Conservation (phyloP, 2,113 vertebrate genomes). For the Girardinichthys multiradiatus region DNA sequence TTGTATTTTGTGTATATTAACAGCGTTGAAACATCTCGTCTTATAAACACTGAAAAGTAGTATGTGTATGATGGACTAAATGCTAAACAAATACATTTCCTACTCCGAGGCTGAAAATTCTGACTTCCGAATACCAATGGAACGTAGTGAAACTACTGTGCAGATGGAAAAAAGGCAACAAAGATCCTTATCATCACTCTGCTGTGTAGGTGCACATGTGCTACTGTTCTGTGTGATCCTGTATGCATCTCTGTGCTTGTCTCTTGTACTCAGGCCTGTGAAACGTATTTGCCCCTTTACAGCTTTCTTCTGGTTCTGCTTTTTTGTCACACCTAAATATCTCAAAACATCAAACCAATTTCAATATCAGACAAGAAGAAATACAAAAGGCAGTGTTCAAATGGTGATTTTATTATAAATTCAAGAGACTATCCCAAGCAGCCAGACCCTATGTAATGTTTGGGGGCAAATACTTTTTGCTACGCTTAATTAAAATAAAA, state of each 20-base stretch:
- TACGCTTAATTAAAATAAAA: slow-evolving; percentile 18
- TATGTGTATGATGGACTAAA: too few relatives aligned
- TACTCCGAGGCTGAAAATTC: too few relatives aligned
- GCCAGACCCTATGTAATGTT: background rate
- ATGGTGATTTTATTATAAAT: background rate
- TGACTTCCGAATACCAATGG: too few relatives aligned
- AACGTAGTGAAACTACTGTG: slow-evolving; percentile 57
- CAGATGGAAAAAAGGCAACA: slow-evolving; percentile 24
- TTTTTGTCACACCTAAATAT: background rate
- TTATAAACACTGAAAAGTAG: too few relatives aligned
- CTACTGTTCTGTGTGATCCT: slow-evolving; percentile 5
- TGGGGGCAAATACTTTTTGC: background rate
- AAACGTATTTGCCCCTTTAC: background rate
- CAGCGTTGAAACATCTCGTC: too few relatives aligned
- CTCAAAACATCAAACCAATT: background rate
- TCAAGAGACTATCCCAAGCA: background rate
- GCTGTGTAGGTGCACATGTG: slow-evolving; percentile 2
- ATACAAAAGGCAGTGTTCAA: background rate
- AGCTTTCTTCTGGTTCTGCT: background rate
- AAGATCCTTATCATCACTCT: slow-evolving; percentile 6
- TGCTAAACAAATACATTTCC: too few relatives aligned
- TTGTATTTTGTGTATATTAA: too few relatives aligned
- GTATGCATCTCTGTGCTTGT: slow-evolving; percentile 26
- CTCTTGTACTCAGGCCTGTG: background rate
- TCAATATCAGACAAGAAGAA: background rate